Conservation (phyloP, 1,140 invertebrate genomes). For the Dendroctonus ponderosae region DNA sequence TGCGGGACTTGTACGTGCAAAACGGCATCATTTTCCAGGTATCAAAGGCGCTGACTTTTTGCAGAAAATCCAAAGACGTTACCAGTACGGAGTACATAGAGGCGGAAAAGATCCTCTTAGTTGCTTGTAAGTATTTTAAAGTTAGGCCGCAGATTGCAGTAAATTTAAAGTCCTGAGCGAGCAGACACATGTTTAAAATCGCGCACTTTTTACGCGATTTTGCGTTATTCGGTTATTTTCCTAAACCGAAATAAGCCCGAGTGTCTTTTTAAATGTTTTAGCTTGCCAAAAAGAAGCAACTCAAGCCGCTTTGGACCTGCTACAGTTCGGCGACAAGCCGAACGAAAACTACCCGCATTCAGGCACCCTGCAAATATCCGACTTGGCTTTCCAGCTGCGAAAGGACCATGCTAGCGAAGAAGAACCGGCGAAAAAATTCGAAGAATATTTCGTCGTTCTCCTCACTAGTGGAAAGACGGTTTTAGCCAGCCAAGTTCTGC, state of each 20-base stretch:
- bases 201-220: too few species aligned
- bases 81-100: constrained; percentile 49
- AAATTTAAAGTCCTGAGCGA: too few species aligned
- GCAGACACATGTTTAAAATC: too few species aligned
- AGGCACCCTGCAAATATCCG: constrained; percentile 18
- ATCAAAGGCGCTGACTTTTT: constrained; percentile 51
- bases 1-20: constrained; percentile 48
- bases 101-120: constrained; percentile 51
- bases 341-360: constrained; percentile 3
- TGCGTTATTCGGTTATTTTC: too few species aligned
- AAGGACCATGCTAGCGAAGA: constrained; percentile 1
- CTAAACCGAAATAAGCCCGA: not conserved
- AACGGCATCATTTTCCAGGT: constrained; percentile 51
- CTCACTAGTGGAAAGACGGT: constrained; percentile 43
- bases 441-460: constrained; percentile 43
- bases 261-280: constrained; percentile 6
- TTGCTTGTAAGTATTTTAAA: constrained; percentile 46
- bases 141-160: too few species aligned
- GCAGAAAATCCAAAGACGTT: constrained; percentile 50
- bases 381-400: constrained; percentile 21
- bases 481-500: constrained; percentile 44
- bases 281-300: constrained; percentile 23
- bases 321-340: constrained; percentile 1
- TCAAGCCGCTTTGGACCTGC: constrained; percentile 7
- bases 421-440: constrained; percentile 7